phyloP scores from a whole-genome alignment of 37 sponge, comb jelly and placozoan species.

The Crambe crambe region DNA sequence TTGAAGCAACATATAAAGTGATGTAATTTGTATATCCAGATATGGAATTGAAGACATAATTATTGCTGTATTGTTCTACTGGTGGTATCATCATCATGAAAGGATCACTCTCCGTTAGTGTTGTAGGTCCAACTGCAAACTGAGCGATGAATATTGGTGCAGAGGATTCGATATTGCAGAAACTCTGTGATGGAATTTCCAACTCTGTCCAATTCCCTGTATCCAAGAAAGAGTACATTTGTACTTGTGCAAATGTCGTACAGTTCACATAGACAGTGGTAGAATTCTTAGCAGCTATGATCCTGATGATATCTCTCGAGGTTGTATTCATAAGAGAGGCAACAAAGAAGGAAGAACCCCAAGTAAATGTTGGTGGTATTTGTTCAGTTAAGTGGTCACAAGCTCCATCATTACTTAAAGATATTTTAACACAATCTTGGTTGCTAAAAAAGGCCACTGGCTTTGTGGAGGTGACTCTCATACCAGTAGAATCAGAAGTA shows the following conservation, averaged over 20 bases:
- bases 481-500: slow-evolving; percentile 39
- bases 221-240: background rate
- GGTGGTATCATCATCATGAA: slow-evolving; percentile 68
- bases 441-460: slow-evolving; percentile 38
- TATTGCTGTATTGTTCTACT: slow-evolving; percentile 65
- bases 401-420: background rate
- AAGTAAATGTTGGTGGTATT: slow-evolving; percentile 61
- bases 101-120: slow-evolving; percentile 38
- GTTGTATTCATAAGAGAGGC: slow-evolving; percentile 35
- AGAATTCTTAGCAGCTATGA: slow-evolving; percentile 30
- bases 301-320: slow-evolving; percentile 1
- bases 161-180: slow-evolving; percentile 41
- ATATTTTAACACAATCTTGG: slow-evolving; percentile 20
- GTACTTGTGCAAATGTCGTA: background rate
- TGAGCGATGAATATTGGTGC: slow-evolving; percentile 40
- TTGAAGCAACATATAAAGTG: slow-evolving; percentile 30
- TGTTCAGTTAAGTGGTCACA: slow-evolving; percentile 67
- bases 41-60: slow-evolving; percentile 32
- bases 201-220: slow-evolving; percentile 26
- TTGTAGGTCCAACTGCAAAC: slow-evolving; percentile 14
- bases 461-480: slow-evolving; percentile 16
- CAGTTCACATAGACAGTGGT: slow-evolving; percentile 11
- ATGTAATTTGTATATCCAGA: slow-evolving; percentile 23
- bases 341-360: slow-evolving; percentile 49
- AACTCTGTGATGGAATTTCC: background rate